phyloP scores from a whole-genome alignment of 1,140 invertebrate species.

The Heterodera carotae region DNA sequence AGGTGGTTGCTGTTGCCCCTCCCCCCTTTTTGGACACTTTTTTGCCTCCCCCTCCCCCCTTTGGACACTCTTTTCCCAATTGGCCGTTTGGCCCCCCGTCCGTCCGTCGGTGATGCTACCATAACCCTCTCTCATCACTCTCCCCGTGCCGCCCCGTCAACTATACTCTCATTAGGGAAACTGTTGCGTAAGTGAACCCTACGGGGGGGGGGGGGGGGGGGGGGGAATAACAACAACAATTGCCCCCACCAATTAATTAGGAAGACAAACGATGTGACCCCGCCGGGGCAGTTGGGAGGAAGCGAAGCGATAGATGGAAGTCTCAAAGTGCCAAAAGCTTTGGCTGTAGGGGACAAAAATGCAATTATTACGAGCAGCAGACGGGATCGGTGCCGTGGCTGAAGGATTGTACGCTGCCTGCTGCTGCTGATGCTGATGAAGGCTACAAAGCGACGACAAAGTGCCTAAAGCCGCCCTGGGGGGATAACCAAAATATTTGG shows the following conservation, averaged over 20 bases:
- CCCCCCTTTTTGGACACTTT: too few relatives aligned
- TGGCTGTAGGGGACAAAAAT: neutral
- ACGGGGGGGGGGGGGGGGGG: too few relatives aligned
- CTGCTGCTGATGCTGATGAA: too few relatives aligned
- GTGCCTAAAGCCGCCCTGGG: too few relatives aligned
- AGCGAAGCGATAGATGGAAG: neutral
- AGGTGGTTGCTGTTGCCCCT: too few relatives aligned
- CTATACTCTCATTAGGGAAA: neutral
- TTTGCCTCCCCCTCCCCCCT: neutral
- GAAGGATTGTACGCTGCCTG: too few relatives aligned
- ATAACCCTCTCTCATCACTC: neutral
- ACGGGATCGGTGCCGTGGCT: too few relatives aligned
- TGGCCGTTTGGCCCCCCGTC: neutral
- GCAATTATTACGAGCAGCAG: too few relatives aligned
- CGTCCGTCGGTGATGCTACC: neutral
- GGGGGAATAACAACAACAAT: neutral
- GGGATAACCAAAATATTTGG: too few relatives aligned
- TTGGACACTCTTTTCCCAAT: neutral
- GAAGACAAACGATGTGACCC: neutral
- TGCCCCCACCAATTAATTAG: neutral
- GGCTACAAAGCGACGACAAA: too few relatives aligned
- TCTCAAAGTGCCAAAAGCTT: neutral
- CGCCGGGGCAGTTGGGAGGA: too few relatives aligned
- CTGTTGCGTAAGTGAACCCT: neutral
- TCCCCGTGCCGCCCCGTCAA: neutral